Evolutionary conservation across 2,797 vertebrate genomes (phyloP), one percentile per base, ranked within the genome.

Genomic region (Sebastes nivosus): DNA sequence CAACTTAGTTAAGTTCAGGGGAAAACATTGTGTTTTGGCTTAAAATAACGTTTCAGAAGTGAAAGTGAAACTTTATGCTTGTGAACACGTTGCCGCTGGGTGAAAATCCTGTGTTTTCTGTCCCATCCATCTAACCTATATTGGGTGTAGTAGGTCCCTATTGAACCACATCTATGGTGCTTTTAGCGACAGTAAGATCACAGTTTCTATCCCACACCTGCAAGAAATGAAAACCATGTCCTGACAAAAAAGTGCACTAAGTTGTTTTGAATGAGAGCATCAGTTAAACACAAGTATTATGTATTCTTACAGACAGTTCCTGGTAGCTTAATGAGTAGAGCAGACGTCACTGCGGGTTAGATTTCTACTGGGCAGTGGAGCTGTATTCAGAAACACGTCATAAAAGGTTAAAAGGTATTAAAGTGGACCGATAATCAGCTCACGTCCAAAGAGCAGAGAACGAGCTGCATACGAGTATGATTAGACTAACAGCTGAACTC

Each of bases 191-290:
- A 32, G 10, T n/a, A 69, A 67, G n/a, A 57, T 66, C 14, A 55
- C 25, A n/a, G 66, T 66, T 67, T 59, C 12, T 57, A 18, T 67
- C n/a, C 24, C 24, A 36, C 65, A 79, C 58, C 46, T 73, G 46
- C 25, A 7, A 30, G n/a, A 70, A 71, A 77, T 27, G 18, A 8
- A 69, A 80, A 73, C 32, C 38, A 78, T 68, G 74, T 72, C n/a
- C 12, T 29, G 14, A 50, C 16, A 46, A 46, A 81, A 24, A 68
- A 30, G 18, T 22, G 27, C 36, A 58, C 36, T 54, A 65, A 32
- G 12, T 46, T 65, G 32, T 46, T 74, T 50, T 34, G 55, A 36
- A 72, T 36, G 42, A 24, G 20, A 70, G 22, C 32, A 22, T 65
- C 30, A 55, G 11, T 60, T 76, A 42, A 79, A 75, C 58, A 58